Percentiles rank a stretch among this genome's conserved stretches.
phyloP scores from a whole-genome alignment of 2,113 vertebrate species.

The Tachysurus fulvidraco region DNA sequence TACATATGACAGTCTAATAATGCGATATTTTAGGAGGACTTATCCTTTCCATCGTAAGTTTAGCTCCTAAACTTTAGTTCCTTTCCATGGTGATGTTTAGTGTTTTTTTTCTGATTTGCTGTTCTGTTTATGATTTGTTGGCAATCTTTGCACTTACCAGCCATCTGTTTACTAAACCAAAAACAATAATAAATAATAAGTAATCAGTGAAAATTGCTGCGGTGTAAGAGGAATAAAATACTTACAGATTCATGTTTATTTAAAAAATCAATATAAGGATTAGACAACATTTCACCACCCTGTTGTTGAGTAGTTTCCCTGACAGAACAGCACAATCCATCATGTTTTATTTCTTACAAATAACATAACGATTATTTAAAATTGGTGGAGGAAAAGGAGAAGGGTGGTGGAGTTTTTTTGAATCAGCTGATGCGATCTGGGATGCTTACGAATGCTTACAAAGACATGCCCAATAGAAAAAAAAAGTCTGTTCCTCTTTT shows the following conservation, averaged over 20 bases:
- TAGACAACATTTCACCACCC: background rate
- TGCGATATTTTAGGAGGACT: background rate
- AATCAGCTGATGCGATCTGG: background rate
- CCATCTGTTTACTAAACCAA: background rate
- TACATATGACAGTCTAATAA: background rate
- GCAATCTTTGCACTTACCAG: background rate
- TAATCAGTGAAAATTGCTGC: background rate
- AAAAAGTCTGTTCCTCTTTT: background rate
- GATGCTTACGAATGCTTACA: no score
- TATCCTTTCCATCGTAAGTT: background rate
- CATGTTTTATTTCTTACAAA: background rate
- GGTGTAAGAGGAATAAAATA: background rate
- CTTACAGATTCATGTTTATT: background rate
- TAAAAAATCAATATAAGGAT: background rate
- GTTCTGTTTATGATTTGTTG: background rate
- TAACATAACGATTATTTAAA: background rate
- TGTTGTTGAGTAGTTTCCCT: background rate
- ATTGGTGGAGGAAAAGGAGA: background rate
- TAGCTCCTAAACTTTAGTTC: no score
- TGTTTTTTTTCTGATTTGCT: background rate
- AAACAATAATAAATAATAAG: background rate
- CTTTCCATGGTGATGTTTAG: background rate
- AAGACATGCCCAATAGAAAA: background rate
- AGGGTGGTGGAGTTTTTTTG: background rate
- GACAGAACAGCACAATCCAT: no score